Conservation (phyloP, 2,797 vertebrate species). For the Myotis myotis region DNA sequence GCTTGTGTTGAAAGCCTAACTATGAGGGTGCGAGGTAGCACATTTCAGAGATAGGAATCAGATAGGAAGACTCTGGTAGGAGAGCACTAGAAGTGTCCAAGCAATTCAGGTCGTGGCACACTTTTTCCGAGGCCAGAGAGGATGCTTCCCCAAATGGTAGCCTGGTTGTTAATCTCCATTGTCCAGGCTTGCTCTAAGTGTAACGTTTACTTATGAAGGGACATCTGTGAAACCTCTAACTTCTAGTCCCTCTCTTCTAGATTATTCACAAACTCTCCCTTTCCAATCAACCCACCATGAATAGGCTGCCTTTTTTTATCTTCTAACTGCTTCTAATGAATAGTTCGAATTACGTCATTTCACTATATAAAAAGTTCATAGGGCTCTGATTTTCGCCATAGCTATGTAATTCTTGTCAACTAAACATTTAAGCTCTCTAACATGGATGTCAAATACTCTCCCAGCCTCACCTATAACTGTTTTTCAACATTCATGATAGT, state of each 20-base stretch:
- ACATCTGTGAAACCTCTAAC: neutral
- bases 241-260: neutral
- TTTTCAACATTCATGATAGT: neutral
- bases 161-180: neutral
- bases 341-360: neutral
- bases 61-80: neutral
- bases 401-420: neutral
- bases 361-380: neutral
- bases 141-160: neutral
- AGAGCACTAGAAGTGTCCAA: neutral
- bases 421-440: neutral
- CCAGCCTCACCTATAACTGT: neutral
- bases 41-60: neutral
- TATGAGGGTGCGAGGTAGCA: neutral
- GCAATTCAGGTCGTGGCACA: neutral
- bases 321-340: neutral
- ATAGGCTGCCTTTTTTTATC: neutral
- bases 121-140: neutral
- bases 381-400: neutral
- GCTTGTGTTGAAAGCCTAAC: neutral
- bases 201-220: neutral
- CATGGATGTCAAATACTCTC: neutral
- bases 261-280: neutral
- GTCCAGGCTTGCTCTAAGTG: neutral
- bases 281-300: neutral